These are phyloP conservation scores for Corythoichthys haematopterus DNA, from an alignment of 2,113 vertebrate genomes.

Conservation along the genomic window DNA sequence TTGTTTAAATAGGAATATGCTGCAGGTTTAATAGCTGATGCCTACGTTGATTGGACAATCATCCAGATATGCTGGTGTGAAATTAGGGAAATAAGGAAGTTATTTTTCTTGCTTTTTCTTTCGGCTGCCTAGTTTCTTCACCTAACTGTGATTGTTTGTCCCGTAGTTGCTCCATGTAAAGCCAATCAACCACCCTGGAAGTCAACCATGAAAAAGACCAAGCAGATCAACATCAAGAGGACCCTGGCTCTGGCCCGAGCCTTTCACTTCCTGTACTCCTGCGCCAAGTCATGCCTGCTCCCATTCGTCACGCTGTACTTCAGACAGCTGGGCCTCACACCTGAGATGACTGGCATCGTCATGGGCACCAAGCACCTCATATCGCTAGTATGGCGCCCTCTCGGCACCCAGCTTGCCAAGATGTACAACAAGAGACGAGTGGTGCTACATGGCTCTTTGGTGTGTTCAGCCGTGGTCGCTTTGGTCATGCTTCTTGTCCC, in stretches of 20 bases:
- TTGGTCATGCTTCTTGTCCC: conserved; percentile 76
- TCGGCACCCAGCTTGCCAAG: conserved; percentile 67
- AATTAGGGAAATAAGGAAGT: not conserved
- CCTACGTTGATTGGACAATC: not conserved
- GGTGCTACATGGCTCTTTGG: conserved; percentile 65
- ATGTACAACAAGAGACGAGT: conserved; percentile 68
- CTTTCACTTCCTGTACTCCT: conserved; percentile 75
- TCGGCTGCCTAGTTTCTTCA: not conserved
- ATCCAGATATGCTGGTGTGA: not conserved
- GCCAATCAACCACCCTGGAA: not conserved
- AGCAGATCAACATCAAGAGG: conserved; percentile 78
- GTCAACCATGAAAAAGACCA: conserved; percentile 73
- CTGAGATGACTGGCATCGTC: conserved; percentile 75
- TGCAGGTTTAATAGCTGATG: not conserved
- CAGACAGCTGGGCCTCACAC: conserved; percentile 75
- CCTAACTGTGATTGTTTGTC: not conserved
- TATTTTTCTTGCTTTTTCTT: not conserved
- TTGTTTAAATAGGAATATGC: not conserved
- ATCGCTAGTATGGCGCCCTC: conserved; percentile 71
- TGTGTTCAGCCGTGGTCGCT: conserved; percentile 67
- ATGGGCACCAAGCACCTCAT: conserved; percentile 75
- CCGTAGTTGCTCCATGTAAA: conserved; percentile 23
- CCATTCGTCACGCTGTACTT: conserved; percentile 87
- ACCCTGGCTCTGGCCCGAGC: conserved; percentile 71
- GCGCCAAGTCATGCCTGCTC: conserved; percentile 71